These are phyloP conservation scores for Dermolepida albohirtum DNA, from an alignment of 2,888 invertebrate genomes.

Conservation along the genomic window DNA sequence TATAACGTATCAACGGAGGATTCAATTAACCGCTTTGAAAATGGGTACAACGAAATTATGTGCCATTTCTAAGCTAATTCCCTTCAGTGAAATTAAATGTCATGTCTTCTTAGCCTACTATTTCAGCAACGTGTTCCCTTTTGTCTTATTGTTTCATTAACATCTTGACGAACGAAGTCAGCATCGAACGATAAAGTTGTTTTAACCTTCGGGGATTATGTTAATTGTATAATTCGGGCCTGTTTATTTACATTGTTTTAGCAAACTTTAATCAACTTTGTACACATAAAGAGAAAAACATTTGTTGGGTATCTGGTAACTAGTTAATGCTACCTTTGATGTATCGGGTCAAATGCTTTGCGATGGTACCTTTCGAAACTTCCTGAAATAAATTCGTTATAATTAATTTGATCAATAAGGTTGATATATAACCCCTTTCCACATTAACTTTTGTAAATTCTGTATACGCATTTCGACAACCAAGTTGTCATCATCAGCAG, in stretches of 20 bases:
- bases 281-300: no score
- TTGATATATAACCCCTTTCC: no score
- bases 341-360: no score
- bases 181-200: slow-evolving; percentile 27
- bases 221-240: slow-evolving; percentile 30
- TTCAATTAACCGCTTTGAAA: slow-evolving; percentile 38
- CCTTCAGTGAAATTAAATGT: slow-evolving; percentile 46
- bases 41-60: slow-evolving; percentile 47
- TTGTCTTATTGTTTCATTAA: slow-evolving; percentile 45
- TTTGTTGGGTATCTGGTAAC: no score
- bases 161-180: slow-evolving; percentile 41
- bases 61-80: slow-evolving; percentile 54
- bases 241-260: slow-evolving; percentile 33
- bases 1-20: slow-evolving; percentile 11
- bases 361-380: no score
- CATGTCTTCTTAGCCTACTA: slow-evolving; percentile 41
- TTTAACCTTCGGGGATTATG: slow-evolving; percentile 36
- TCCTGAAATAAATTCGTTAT: no score
- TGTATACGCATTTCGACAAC: no score
- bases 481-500: no score
- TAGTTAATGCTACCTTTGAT: no score
- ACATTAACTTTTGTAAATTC: no score
- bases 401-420: no score
- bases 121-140: slow-evolving; percentile 36
- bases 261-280: slow-evolving; percentile 19